Evolutionary conservation across 2,113 vertebrate genomes (phyloP).

Genomic region (Phyllostomus discolor): DNA sequence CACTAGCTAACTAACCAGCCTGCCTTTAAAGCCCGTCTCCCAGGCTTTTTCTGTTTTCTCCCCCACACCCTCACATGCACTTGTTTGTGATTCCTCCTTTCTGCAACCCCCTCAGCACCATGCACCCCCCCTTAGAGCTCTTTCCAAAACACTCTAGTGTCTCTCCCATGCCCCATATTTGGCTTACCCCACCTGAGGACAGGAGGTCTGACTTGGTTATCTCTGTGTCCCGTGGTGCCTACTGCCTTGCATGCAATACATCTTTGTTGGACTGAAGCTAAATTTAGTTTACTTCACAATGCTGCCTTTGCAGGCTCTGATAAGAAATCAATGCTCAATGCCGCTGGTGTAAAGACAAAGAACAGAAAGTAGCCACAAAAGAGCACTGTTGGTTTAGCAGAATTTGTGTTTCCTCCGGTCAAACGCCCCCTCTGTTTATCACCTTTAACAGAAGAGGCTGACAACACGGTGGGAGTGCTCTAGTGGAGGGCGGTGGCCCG

Average conservation of each 20-base stretch:
- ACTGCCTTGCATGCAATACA: background rate
- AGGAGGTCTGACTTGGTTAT: rapidly evolving
- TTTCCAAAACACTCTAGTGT: rapidly evolving
- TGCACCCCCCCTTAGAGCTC: rapidly evolving
- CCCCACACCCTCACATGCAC: rapidly evolving
- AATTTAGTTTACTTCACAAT: background rate
- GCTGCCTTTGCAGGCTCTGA: background rate
- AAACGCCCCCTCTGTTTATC: background rate
- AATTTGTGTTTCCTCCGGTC: background rate
- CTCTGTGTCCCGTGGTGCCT: background rate
- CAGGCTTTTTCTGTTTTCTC: background rate
- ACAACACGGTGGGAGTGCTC: rapidly evolving
- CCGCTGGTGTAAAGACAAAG: background rate
- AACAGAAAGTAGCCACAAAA: background rate
- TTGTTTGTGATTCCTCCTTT: background rate
- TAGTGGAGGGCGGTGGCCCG: no score
- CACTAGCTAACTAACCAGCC: background rate
- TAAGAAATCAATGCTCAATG: background rate
- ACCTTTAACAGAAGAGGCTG: background rate
- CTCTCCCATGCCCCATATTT: background rate
- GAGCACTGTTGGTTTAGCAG: background rate
- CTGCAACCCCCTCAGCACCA: background rate
- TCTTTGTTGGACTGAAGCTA: background rate
- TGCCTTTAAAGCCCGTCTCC: background rate
- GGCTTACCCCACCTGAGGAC: background rate